Conservation (phyloP, 64 coral and sea anemone genomes). For the Montipora capricornis region DNA sequence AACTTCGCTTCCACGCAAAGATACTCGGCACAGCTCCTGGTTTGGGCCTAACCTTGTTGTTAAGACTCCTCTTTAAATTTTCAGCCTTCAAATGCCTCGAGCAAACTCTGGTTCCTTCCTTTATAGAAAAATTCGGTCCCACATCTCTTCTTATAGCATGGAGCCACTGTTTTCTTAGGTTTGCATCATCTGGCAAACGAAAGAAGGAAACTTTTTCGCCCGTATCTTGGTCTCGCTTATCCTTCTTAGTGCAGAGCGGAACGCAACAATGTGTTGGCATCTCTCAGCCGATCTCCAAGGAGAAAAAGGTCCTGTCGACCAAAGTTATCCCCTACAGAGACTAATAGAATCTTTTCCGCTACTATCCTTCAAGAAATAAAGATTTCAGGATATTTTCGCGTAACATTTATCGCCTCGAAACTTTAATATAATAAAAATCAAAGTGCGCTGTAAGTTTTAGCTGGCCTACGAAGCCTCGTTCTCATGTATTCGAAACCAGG, state of each 20-base stretch:
- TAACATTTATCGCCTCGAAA: neutral
- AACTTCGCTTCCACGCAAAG: too few relatives aligned
- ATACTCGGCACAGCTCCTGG: too few relatives aligned
- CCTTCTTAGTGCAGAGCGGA: neutral
- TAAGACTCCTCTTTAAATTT: constrained; percentile 18
- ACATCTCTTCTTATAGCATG: constrained; percentile 38
- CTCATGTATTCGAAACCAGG: constrained; percentile 33
- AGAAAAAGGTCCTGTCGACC: constrained; percentile 2
- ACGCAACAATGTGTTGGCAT: neutral
- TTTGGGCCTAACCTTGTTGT: too few relatives aligned
- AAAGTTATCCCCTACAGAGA: neutral
- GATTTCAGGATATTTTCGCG: constrained; percentile 7
- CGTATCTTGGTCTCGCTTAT: neutral
- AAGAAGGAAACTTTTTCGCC: constrained; percentile 16
- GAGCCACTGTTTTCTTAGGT: constrained; percentile 8
- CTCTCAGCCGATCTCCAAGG: neutral
- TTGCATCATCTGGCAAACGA: neutral
- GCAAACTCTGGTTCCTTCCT: neutral
- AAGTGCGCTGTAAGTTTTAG: neutral
- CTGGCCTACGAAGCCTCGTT: constrained; percentile 52
- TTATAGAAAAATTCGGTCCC: constrained; percentile 5
- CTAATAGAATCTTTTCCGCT: constrained; percentile 28
- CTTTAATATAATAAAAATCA: constrained; percentile 11
- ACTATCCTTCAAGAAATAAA: constrained; percentile 28
- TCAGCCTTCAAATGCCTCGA: constrained; percentile 6